These are phyloP conservation scores for Tympanoctomys barrerae DNA, from an alignment of 2,797 vertebrate genomes.

Conservation along the genomic window DNA sequence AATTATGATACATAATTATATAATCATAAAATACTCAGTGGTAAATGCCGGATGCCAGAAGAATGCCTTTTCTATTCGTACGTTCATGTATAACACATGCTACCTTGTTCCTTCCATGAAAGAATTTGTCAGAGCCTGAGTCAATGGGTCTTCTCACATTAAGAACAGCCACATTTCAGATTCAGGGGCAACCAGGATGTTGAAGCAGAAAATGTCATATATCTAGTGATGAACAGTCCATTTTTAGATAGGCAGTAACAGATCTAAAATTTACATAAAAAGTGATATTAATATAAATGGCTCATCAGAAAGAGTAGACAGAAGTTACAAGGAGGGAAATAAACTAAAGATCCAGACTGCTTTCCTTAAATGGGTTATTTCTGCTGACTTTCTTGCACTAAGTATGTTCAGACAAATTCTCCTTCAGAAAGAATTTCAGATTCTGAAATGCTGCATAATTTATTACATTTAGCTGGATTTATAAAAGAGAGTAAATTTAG, in stretches of 20 bases:
- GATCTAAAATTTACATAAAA: neutral
- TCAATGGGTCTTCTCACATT: neutral
- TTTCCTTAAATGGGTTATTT: conserved; percentile 10
- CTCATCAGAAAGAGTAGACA: neutral
- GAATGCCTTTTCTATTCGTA: neutral
- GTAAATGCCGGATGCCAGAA: neutral
- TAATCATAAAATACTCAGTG: neutral
- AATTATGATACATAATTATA: neutral
- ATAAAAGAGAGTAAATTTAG: conserved; percentile 5
- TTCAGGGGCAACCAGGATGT: neutral
- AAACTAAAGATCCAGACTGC: neutral
- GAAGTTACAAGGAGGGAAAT: neutral
- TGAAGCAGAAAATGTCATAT: neutral
- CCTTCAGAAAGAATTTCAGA: neutral
- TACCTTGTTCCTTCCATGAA: conserved; percentile 4
- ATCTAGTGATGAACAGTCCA: neutral
- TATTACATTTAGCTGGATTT: neutral
- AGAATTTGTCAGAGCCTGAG: neutral
- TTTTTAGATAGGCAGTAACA: neutral
- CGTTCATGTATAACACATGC: neutral
- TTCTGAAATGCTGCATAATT: neutral
- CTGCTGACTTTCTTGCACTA: neutral
- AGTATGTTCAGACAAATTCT: neutral
- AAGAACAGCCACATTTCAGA: neutral
- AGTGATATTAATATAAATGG: neutral